Conservation (phyloP, 2,113 vertebrate genomes). For the Ptyas mucosa region DNA sequence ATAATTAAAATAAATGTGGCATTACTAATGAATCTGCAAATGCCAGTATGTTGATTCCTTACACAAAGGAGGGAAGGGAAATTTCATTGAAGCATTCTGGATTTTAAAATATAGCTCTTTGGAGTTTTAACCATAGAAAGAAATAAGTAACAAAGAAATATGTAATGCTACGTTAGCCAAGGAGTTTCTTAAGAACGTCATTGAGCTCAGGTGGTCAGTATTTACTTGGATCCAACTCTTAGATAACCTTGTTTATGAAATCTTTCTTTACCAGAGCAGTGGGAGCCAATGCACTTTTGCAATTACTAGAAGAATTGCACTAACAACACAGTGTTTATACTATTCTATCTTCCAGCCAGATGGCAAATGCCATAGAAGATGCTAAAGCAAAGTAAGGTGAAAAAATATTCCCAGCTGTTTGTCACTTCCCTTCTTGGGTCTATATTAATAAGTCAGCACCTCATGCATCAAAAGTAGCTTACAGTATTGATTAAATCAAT, state of each 20-base stretch:
- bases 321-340: not conserved
- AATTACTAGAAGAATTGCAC: not conserved
- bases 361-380: not conserved
- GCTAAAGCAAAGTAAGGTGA: not conserved
- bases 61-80: not conserved
- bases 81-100: not conserved
- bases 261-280: not conserved
- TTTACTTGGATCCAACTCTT: not conserved
- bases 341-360: not conserved
- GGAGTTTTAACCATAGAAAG: fast-evolving
- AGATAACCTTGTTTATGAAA: not conserved
- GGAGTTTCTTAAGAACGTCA: not conserved
- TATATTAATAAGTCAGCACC: not conserved
- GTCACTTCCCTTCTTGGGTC: not conserved
- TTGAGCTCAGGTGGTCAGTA: not conserved
- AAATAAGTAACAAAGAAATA: too few relatives aligned
- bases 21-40: not conserved
- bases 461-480: not conserved
- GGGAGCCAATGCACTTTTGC: not conserved
- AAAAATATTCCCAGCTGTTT: not conserved
- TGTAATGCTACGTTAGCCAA: not conserved
- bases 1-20: not conserved
- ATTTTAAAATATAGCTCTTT: not conserved
- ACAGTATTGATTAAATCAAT: not conserved
- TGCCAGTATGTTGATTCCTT: not conserved